Evolutionary conservation across 2,797 vertebrate species (phyloP).

Genomic region (Rhadinocentrus ornatus): DNA sequence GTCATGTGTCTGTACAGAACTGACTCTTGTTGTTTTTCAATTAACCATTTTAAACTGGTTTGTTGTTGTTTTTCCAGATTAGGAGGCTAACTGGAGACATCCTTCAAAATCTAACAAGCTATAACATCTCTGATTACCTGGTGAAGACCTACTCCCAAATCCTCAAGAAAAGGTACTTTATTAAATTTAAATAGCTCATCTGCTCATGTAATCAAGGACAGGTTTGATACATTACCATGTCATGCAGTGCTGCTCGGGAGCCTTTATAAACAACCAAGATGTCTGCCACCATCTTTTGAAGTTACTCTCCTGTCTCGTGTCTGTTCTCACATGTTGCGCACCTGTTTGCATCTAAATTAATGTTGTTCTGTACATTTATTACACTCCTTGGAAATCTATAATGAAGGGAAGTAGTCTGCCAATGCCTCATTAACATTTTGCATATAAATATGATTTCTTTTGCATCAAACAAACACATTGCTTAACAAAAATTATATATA

Average conservation of each 20-base stretch:
- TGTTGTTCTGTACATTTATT: background rate
- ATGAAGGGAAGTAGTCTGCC: background rate
- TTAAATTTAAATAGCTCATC: background rate
- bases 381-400: background rate
- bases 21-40: background rate
- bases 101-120: slow-evolving; percentile 89
- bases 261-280: background rate
- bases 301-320: background rate
- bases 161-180: slow-evolving; percentile 85
- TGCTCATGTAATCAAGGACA: background rate
- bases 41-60: background rate
- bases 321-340: background rate
- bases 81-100: slow-evolving; percentile 83
- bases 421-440: background rate
- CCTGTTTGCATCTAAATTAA: background rate
- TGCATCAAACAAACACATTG: background rate
- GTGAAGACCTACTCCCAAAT: slow-evolving; percentile 92
- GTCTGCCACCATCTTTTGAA: background rate
- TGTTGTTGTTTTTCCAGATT: slow-evolving; percentile 79
- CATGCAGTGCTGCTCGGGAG: background rate
- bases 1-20: background rate
- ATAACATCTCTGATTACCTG: slow-evolving; percentile 92
- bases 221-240: background rate
- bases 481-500: background rate
- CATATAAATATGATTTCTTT: background rate